These are phyloP conservation scores for Spinibarbus caldwelli DNA, from an alignment of 2,797 vertebrate species.

Conservation along the genomic window DNA sequence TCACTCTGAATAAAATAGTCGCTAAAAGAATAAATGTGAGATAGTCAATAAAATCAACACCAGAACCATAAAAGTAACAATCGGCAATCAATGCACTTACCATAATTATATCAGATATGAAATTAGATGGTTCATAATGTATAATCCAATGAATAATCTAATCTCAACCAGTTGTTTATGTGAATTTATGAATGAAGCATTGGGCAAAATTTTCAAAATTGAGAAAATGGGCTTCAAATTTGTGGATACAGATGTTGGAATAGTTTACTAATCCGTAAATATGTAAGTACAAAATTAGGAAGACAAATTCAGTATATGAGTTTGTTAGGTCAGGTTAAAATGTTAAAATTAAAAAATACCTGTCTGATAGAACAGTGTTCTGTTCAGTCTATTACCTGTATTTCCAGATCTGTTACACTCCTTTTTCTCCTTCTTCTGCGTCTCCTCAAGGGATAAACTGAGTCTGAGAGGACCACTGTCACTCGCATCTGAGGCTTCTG, in stretches of 20 bases:
- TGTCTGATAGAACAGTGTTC: constrained; percentile 76
- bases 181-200: background rate
- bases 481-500: constrained; percentile 91
- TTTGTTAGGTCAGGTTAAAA: background rate
- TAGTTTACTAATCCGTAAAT: background rate
- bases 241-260: background rate
- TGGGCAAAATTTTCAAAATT: background rate
- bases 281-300: background rate
- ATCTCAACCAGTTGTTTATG: background rate
- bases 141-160: background rate
- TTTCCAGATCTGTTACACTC: constrained; percentile 51
- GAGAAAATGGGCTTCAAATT: background rate
- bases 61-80: background rate
- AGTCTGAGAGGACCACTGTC: constrained; percentile 73
- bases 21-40: background rate
- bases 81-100: background rate
- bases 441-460: constrained; percentile 57
- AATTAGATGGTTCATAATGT: background rate
- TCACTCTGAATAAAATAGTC: background rate
- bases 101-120: background rate
- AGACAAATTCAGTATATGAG: background rate
- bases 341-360: constrained; percentile 60
- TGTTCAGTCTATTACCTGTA: constrained; percentile 73
- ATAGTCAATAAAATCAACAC: background rate
- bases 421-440: constrained; percentile 63